Evolutionary conservation across 2,113 vertebrate species (phyloP), one percentile per base, ranked within the genome.

Genomic region (Epinephelus cyanopodus): DNA sequence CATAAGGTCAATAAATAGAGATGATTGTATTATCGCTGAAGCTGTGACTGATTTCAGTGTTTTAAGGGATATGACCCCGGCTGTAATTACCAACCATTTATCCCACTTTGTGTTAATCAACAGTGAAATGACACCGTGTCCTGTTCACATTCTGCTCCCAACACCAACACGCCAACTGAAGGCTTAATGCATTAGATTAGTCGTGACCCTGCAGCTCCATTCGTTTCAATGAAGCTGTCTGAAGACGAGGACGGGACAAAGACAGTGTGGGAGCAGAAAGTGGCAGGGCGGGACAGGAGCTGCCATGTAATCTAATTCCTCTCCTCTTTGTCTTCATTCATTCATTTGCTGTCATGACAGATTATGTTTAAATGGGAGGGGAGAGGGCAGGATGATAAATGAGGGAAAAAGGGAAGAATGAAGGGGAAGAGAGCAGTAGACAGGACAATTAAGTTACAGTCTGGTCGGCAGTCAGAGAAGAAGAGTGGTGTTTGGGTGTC

Each of bases 181-280:
- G 53, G 37, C 27, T 65, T 74, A 54, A 48, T 21, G 21, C 74
- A 62, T 89, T 70, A 53, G 78, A 86, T 91, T 68, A 84, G 82
- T 33, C 27, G n/a, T 77, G 85, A 90, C 86, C 74, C 61, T 69
- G 75, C 1, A 89, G 93, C 76, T 60, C 91, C 95, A 95, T 97
- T 93, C 37, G 11, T 90, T 92, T 92, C 84, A 96, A 96, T 96
- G 95, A 92, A 77, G 76, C 81, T 45, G 90, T 86, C 79, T 33
- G 68, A 62, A 18, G 69, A 72, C 27, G 61, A 69, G 21, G 42
- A 47, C 42, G 4, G 73, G 45, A 79, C 84, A 75, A 89, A 89
- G 86, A 73, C 74, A 0, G 74, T 1, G 47, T 13, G 62, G 64
- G 17, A 4, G 64, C 39, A 66, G 29, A 39, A 17, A 78, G 82